phyloP scores from a whole-genome alignment of 2,113 vertebrate species.

The Syngnathus scovelli region DNA sequence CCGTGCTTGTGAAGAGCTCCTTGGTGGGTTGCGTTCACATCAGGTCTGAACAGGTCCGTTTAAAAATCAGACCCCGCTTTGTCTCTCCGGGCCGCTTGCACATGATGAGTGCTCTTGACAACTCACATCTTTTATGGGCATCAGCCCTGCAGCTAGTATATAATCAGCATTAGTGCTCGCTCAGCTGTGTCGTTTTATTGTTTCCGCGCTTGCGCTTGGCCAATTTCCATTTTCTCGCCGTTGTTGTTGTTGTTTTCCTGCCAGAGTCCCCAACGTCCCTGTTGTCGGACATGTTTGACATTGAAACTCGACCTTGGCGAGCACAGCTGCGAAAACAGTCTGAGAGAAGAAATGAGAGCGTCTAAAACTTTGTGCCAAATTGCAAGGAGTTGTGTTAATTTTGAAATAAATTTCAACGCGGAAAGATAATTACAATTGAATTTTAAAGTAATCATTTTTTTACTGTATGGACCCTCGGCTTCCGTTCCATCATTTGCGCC shows the following conservation, averaged over 20 bases:
- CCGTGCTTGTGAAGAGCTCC: not conserved
- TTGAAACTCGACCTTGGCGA: constrained; percentile 7
- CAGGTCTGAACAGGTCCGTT: constrained; percentile 2
- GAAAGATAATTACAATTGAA: too few relatives aligned
- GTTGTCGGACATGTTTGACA: constrained; percentile 8
- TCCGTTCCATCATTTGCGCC: too few relatives aligned
- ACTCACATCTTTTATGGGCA: constrained; percentile 15
- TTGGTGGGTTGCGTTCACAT: not conserved
- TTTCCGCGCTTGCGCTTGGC: constrained; percentile 9
- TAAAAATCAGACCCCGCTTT: constrained; percentile 1
- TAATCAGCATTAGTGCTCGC: constrained; percentile 13
- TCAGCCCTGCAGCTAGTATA: constrained; percentile 9
- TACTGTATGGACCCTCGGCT: too few relatives aligned
- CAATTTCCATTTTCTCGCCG: constrained; percentile 11
- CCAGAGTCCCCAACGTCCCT: constrained; percentile 5
- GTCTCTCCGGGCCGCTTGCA: constrained; percentile 15
- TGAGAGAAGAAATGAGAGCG: not conserved
- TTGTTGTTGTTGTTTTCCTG: constrained; percentile 8
- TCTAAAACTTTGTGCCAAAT: constrained; percentile 1
- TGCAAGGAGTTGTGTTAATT: not conserved
- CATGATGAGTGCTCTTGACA: constrained; percentile 9
- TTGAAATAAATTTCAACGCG: not conserved
- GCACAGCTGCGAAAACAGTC: constrained; percentile 7
- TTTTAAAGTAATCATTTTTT: too few relatives aligned
- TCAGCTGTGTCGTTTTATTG: constrained; percentile 12